phyloP scores from a whole-genome alignment of 2,888 invertebrate species.

The Gasteruption jaculator region DNA sequence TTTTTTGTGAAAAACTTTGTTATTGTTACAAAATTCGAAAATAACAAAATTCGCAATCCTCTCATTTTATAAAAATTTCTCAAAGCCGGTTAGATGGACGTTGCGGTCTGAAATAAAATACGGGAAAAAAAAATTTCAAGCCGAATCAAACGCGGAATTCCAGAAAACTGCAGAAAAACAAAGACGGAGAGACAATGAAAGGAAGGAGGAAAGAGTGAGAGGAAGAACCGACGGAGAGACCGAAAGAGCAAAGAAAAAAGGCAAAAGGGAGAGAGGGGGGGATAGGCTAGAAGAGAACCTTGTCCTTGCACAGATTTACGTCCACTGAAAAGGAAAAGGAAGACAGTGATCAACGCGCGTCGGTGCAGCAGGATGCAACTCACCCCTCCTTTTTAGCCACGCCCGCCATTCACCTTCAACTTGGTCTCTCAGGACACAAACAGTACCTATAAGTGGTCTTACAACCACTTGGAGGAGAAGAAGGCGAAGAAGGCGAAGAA shows the following conservation, averaged over 20 bases:
- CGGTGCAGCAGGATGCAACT: conserved; percentile 44
- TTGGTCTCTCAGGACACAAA: conserved; percentile 35
- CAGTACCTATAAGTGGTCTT: no score
- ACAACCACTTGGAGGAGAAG: no score
- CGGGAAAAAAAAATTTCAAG: conserved; percentile 11
- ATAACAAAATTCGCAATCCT: no score
- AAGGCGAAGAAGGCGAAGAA: no score
- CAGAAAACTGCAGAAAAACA: no score
- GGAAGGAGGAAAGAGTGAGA: conserved; percentile 4
- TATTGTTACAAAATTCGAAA: no score
- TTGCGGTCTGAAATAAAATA: no score
- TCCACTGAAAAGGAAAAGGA: conserved; percentile 33
- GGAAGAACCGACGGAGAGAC: conserved; percentile 4
- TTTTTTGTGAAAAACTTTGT: no score
- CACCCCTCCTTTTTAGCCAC: conserved; percentile 40
- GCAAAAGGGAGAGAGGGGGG: conserved; percentile 2
- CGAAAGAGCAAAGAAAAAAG: neutral
- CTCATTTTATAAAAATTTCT: no score
- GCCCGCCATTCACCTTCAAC: conserved; percentile 52
- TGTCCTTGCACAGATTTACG: no score
- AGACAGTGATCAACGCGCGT: conserved; percentile 43
- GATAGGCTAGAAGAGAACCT: conserved; percentile 11
- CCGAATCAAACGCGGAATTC: neutral
- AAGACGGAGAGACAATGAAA: neutral
- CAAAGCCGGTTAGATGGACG: no score